These are phyloP conservation scores for Cyprinodon brontotheroides DNA, from an alignment of 2,113 vertebrate species.

Conservation along the genomic window DNA sequence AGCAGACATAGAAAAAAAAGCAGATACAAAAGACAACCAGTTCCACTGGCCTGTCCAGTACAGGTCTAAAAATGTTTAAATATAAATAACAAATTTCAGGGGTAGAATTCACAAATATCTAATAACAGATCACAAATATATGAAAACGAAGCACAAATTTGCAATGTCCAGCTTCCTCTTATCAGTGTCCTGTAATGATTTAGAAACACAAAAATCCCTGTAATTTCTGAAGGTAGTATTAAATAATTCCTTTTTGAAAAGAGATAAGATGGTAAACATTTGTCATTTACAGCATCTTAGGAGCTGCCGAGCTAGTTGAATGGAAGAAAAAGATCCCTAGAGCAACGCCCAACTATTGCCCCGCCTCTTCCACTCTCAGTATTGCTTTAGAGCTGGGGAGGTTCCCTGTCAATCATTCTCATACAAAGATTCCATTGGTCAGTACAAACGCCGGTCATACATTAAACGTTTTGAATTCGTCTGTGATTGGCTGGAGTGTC, in stretches of 20 bases:
- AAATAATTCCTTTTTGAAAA: background rate
- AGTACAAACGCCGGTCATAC: background rate
- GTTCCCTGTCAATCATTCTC: constrained; percentile 49
- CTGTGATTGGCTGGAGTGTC: constrained; percentile 59
- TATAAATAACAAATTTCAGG: too few relatives aligned
- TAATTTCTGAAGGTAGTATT: background rate
- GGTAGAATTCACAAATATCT: too few relatives aligned
- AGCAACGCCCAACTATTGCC: constrained; percentile 58
- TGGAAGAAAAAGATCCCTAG: constrained; percentile 31
- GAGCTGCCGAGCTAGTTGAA: constrained; percentile 23
- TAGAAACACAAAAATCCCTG: background rate
- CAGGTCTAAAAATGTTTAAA: too few relatives aligned
- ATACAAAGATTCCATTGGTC: constrained; percentile 44
- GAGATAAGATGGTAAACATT: background rate
- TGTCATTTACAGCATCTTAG: background rate
- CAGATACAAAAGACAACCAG: too few relatives aligned
- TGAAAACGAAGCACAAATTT: too few relatives aligned
- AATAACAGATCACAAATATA: too few relatives aligned
- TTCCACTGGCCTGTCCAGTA: too few relatives aligned
- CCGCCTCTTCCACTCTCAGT: constrained; percentile 42
- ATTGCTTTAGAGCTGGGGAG: background rate
- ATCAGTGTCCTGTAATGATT: background rate
- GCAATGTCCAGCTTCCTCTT: background rate
- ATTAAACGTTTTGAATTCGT: constrained; percentile 15
- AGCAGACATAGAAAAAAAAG: too few relatives aligned